These are phyloP conservation scores for Bombus vancouverensis DNA, from an alignment of 1,140 invertebrate genomes.

Conservation along the genomic window DNA sequence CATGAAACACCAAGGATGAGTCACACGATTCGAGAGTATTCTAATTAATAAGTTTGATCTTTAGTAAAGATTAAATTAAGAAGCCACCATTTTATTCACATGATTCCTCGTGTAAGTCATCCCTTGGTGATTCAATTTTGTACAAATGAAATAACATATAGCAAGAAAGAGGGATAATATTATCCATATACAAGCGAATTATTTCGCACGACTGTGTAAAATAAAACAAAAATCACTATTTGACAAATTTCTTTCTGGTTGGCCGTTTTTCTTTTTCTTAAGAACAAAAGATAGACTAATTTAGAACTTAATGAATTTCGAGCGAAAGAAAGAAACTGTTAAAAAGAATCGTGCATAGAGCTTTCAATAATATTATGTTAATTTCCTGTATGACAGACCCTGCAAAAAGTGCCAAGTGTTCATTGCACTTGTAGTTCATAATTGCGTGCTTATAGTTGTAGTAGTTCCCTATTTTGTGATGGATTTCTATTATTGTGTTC, in stretches of 20 bases:
- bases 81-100: neutral
- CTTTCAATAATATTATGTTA: conserved; percentile 7
- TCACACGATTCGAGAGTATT: conserved; percentile 15
- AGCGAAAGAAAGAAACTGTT: neutral
- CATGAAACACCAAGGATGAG: conserved; percentile 47
- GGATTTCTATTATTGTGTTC: conserved; percentile 55
- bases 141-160: conserved; percentile 67
- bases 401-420: conserved; percentile 51
- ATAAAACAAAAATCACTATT: conserved; percentile 68
- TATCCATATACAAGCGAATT: conserved; percentile 59
- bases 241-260: conserved; percentile 49
- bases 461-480: conserved; percentile 21
- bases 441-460: conserved; percentile 38
- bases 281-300: neutral
- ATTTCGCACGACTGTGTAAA: conserved; percentile 69
- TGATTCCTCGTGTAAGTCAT: conserved; percentile 40
- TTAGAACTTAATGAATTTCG: neutral
- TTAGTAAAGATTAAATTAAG: neutral
- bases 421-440: conserved; percentile 37
- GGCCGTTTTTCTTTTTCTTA: conserved; percentile 22
- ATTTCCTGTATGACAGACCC: neutral
- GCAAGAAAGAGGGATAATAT: conserved; percentile 38
- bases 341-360: neutral
- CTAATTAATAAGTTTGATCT: conserved; percentile 3
- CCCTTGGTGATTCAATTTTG: conserved; percentile 68